Evolutionary conservation across 2,888 invertebrate genomes (phyloP), one percentile per base, ranked within the genome.

Genomic region (Drosophila emarginata): DNA sequence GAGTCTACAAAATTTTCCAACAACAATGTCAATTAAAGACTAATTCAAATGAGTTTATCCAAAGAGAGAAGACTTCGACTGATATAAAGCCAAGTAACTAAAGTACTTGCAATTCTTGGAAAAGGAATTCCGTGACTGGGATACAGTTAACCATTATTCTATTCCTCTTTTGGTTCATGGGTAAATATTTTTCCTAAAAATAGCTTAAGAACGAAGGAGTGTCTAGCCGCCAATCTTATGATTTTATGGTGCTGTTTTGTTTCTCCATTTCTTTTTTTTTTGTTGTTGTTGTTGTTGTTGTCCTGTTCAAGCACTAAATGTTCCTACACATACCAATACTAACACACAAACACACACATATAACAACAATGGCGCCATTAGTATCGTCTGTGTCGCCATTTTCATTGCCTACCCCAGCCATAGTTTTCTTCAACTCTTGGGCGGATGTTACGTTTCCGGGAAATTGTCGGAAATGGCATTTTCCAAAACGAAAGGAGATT

Each of bases 401-500:
- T 63, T 58, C 66, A 62, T 51, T 11, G n/a, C 36, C 36, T 37
- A 21, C 45, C 14, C 51, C 18, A 23, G 14, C 59, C 61, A 45
- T 70, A 61, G 45, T 45, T 21, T 45, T 11, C 45, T 45, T 45
- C 45, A 45, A 65, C 64, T 67, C 57, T 61, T 59, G 69, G 61
- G 67, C 85, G 81, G 82, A 85, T 69, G 79, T 63, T 56, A 62
- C 67, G 67, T 75, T 82, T 82, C 82, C 82, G 76, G 85, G 67
- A 79, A 82, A 82, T 74, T 78, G 82, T 77, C 85, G 86, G 82
- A 82, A 85, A 82, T 80, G 67, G 76, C 80, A 70, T 78, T 79
- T 78, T 78, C 70, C 70, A 73, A 76, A 76, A 78, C 72, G 72
- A 79, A 79, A 68, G 72, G 77, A 72, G 75, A 70, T 66, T 63